Base-by-base conservation (phyloP, 2,888 invertebrate species). In the Beris chalybata region DNA sequence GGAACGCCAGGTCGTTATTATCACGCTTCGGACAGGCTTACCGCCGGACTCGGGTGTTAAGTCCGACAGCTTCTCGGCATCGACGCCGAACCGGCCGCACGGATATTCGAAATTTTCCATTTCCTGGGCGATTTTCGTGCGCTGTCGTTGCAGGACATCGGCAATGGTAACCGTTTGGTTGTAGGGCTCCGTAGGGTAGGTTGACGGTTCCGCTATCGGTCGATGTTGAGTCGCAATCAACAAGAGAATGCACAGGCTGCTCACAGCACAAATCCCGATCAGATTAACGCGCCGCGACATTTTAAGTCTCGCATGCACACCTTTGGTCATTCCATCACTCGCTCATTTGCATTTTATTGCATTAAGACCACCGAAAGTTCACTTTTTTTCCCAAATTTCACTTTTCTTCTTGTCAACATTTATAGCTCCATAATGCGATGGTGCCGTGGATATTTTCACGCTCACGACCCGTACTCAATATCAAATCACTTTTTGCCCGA, bases 1-100 rank as follows among this genome's bases (percentile, higher is more conserved):
- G 4, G 93, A 92, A 72, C 95, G 85, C 93, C 94, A 95, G 12
- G 92, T 92, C n/a, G 93, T 92, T 68, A 93, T 82, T 71, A 95
- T 88, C 55, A 94, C 79, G 78, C 89, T 92, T 71, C 90, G 84
- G 66, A 92, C 76, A 4, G 93, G 93, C 66, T 82, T 83, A 12
- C 93, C 93, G 50, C 86, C 86, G 48, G 85, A 83, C 72, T 89
- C 89, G 72, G 88, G 82, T 1, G 89, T 84, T 74, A 91, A 84
- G 74, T 92, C 88, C 65, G 86, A 83, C 69, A 92, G 77, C 69
- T 85, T 85, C 70, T 83, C 82, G n/a, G 83, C 83, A 67, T 82
- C 82, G 11, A 82, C 76, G 61, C 82, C 82, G 72, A 82, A 83
- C 65, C 80, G 82, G 66, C 85, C 85, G 64, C 82, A 79, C 2